phyloP scores from a whole-genome alignment of 2,888 invertebrate genomes.

The Tenthredo livida region DNA sequence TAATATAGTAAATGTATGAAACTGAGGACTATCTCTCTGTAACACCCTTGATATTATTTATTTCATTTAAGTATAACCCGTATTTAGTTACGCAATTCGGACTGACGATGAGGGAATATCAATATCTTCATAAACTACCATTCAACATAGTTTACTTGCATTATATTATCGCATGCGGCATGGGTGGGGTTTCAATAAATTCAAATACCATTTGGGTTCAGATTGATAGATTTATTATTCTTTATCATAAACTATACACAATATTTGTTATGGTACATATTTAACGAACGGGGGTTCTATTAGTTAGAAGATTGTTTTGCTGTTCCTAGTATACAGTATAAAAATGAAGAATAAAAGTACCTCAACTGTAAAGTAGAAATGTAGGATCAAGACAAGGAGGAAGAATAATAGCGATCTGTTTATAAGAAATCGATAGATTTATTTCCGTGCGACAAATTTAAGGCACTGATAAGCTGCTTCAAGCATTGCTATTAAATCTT shows the following conservation, averaged over 20 bases:
- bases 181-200: not conserved
- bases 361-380: not conserved
- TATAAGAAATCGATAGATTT: not conserved
- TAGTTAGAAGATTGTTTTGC: not conserved
- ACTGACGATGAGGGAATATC: not conserved
- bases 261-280: not conserved
- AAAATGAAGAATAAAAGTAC: not conserved
- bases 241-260: not conserved
- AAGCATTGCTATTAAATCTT: not conserved
- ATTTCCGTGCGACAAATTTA: not conserved
- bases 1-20: constrained; percentile 50
- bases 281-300: not conserved
- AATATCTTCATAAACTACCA: not conserved
- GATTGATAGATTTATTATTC: not conserved
- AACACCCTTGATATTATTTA: not conserved
- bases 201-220: not conserved
- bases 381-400: not conserved
- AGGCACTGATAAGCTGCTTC: not conserved
- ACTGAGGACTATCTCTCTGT: not conserved
- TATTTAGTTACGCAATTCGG: not conserved
- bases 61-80: not conserved
- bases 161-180: not conserved
- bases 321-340: not conserved
- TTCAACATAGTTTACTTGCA: not conserved
- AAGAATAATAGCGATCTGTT: not conserved